phyloP scores from a whole-genome alignment of 2,113 vertebrate genomes.

The Sisor rabdophorus region DNA sequence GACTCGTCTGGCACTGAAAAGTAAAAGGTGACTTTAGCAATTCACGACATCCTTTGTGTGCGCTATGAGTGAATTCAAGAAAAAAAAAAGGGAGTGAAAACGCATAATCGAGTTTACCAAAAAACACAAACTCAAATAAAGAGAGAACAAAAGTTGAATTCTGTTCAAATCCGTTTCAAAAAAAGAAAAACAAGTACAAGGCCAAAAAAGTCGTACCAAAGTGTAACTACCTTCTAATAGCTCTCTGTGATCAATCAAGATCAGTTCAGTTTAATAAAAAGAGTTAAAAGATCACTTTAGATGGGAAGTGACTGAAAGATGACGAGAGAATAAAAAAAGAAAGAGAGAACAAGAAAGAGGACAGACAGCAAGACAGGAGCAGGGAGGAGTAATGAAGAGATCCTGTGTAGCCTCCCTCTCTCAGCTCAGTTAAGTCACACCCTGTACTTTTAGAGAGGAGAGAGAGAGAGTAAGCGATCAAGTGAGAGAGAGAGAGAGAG shows the following conservation, averaged over 20 bases:
- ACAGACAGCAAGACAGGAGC: slow-evolving; percentile 42
- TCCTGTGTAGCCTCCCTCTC: slow-evolving; percentile 67
- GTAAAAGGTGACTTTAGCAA: background rate
- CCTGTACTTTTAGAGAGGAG: slow-evolving; percentile 62
- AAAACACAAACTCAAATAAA: background rate
- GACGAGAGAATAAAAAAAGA: slow-evolving; percentile 15
- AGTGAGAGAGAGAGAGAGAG: slow-evolving; percentile 16
- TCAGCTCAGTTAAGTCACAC: slow-evolving; percentile 67
- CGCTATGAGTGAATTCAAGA: background rate
- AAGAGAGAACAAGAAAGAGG: slow-evolving; percentile 32
- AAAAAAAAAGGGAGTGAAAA: background rate
- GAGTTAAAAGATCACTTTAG: background rate
- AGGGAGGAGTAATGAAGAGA: slow-evolving; percentile 56
- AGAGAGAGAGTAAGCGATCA: slow-evolving; percentile 26
- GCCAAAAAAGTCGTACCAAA: background rate
- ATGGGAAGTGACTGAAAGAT: slow-evolving; percentile 7
- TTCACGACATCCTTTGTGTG: background rate
- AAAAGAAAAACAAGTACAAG: background rate
- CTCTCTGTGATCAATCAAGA: background rate
- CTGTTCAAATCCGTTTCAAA: background rate
- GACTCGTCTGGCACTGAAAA: slow-evolving; percentile 68
- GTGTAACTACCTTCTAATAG: slow-evolving; percentile 14
- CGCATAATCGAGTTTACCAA: background rate
- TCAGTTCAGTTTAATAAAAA: background rate
- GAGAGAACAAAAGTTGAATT: background rate